Evolutionary conservation across 2,888 invertebrate species (phyloP).

Genomic region (Pristionchus maxplancki): DNA sequence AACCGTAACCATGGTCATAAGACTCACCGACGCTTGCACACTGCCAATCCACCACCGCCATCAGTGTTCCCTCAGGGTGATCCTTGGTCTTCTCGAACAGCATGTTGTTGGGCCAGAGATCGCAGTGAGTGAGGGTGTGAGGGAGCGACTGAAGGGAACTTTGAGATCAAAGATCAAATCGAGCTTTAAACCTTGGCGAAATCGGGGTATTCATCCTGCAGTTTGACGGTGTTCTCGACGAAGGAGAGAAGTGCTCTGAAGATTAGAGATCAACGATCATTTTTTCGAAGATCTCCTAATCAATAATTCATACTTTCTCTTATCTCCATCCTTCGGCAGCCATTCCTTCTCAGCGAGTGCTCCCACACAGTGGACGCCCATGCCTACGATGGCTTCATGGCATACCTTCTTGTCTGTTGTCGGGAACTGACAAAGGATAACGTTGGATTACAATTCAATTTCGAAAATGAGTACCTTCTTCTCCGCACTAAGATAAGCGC

Average conservation of each 20-base stretch:
- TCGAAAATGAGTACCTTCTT: constrained; percentile 3
- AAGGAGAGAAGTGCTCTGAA: not conserved
- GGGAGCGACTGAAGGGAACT: constrained; percentile 11
- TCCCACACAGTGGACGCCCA: not conserved
- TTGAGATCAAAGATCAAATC: constrained; percentile 37
- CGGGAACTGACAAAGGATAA: not conserved
- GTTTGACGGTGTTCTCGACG: not conserved
- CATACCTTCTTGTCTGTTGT: not conserved
- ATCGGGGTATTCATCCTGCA: constrained; percentile 24
- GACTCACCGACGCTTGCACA: constrained; percentile 31
- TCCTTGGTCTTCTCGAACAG: constrained; percentile 46
- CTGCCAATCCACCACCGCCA: constrained; percentile 45
- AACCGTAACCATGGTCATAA: too few relatives aligned
- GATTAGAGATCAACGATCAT: not conserved
- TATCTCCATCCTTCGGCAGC: constrained; percentile 17
- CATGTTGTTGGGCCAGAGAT: constrained; percentile 49
- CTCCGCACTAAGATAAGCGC: not conserved
- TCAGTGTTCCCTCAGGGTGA: constrained; percentile 10
- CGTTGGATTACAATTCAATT: too few relatives aligned
- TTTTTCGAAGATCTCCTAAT: not conserved
- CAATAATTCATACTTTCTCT: not conserved
- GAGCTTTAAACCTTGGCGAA: not conserved
- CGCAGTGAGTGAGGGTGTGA: constrained; percentile 30
- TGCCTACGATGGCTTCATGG: not conserved
- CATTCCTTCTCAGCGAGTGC: constrained; percentile 17